phyloP scores from a whole-genome alignment of 2,797 vertebrate genomes.

The Hylomyscus alleni region DNA sequence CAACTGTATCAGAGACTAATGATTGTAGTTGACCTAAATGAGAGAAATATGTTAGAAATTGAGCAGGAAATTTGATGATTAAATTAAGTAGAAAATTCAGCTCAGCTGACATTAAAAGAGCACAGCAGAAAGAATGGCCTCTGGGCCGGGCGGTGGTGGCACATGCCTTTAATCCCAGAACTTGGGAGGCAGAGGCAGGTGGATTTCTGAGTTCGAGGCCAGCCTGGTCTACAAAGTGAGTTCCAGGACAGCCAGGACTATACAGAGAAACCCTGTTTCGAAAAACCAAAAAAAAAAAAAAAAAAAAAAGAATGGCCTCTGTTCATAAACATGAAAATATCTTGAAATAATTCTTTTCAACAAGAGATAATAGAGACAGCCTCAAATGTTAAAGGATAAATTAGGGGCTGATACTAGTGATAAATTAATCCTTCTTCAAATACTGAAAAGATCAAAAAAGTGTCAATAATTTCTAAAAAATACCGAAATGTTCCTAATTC shows the following conservation, averaged over 20 bases:
- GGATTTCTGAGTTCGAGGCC: too few relatives aligned
- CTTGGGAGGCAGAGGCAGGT: too few relatives aligned
- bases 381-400: neutral
- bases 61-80: neutral
- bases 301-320: neutral
- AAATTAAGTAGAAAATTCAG: neutral
- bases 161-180: too few relatives aligned
- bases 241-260: too few relatives aligned
- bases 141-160: too few relatives aligned
- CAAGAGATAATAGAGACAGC: neutral
- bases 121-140: neutral
- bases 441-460: neutral
- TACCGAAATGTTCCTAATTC: neutral
- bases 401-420: neutral
- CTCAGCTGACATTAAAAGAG: neutral
- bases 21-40: neutral
- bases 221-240: too few relatives aligned
- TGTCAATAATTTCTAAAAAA: neutral
- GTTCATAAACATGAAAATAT: neutral
- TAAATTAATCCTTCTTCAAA: constrained; percentile 24
- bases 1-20: neutral
- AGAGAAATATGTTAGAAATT: neutral
- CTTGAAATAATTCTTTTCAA: neutral
- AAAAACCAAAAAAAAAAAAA: too few relatives aligned
- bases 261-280: too few relatives aligned